These are phyloP conservation scores for Drosophila miranda DNA, from an alignment of 1,140 invertebrate species.

Conservation along the genomic window DNA sequence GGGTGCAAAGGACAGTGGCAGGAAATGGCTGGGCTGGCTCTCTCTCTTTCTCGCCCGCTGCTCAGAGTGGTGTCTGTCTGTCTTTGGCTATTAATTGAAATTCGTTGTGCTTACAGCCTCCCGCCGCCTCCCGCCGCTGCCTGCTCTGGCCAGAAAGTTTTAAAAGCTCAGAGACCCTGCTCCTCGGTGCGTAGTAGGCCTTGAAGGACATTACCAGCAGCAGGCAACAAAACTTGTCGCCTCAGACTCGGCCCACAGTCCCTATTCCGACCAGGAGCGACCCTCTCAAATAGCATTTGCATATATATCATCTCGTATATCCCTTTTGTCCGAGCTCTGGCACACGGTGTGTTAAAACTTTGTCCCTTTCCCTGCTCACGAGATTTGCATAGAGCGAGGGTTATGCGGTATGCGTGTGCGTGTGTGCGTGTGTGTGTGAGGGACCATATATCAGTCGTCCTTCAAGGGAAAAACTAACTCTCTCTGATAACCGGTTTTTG, in stretches of 20 bases:
- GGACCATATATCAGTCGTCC: conserved; percentile 43
- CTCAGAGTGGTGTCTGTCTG: conserved; percentile 34
- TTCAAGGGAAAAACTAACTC: conserved; percentile 24
- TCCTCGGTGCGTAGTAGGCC: conserved; percentile 27
- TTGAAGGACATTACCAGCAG: conserved; percentile 72
- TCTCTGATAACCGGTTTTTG: conserved; percentile 61
- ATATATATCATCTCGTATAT: conserved; percentile 73
- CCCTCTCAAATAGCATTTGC: conserved; percentile 56
- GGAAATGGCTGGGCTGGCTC: conserved; percentile 59
- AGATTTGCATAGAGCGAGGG: conserved; percentile 39
- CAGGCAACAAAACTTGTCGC: conserved; percentile 71
- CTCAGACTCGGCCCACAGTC: conserved; percentile 11
- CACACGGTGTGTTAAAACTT: conserved; percentile 64
- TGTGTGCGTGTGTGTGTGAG: conserved; percentile 1
- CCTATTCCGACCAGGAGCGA: background rate
- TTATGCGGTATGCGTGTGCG: background rate
- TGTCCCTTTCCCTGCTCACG: conserved; percentile 47
- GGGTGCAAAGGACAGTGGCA: conserved; percentile 38
- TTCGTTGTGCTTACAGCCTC: conserved; percentile 70
- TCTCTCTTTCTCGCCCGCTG: conserved; percentile 6
- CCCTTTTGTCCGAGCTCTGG: conserved; percentile 55
- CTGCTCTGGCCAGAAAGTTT: conserved; percentile 52
- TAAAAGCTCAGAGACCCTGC: conserved; percentile 44
- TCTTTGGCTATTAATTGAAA: conserved; percentile 77
- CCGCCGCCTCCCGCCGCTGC: conserved; percentile 21